Evolutionary conservation across 1,140 invertebrate genomes (phyloP).

Genomic region (Aphaenogaster floridana): DNA sequence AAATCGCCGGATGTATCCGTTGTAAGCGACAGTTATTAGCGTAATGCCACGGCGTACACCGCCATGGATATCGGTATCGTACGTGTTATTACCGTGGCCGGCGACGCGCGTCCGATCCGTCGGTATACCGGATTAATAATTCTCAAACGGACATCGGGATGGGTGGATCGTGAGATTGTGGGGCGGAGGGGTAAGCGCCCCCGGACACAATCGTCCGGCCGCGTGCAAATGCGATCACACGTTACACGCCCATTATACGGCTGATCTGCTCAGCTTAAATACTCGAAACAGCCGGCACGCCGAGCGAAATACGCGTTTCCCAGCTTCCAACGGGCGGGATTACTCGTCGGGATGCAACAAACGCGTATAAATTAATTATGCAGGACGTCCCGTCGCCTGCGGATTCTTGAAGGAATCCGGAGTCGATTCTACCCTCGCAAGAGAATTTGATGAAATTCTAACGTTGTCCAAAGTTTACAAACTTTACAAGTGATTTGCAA

Average conservation of each 20-base stretch:
- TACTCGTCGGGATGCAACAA: neutral
- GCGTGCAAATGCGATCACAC: constrained; percentile 49
- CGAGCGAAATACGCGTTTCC: neutral
- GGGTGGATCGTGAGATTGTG: neutral
- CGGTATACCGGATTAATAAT: constrained; percentile 50
- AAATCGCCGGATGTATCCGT: constrained; percentile 47
- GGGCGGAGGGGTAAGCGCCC: neutral
- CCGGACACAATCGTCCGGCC: constrained; percentile 32
- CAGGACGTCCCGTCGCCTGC: neutral
- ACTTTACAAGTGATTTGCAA: neutral
- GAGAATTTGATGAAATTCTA: neutral
- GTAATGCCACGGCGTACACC: constrained; percentile 28
- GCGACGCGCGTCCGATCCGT: constrained; percentile 52
- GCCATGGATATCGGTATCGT: constrained; percentile 16
- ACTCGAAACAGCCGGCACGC: constrained; percentile 42
- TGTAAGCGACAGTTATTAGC: constrained; percentile 50
- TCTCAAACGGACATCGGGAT: constrained; percentile 42
- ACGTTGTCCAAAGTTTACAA: neutral
- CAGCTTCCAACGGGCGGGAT: neutral
- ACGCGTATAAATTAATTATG: constrained; percentile 19
- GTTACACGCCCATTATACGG: constrained; percentile 35
- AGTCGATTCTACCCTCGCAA: neutral
- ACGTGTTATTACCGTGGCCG: constrained; percentile 45
- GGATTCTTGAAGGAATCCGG: neutral
- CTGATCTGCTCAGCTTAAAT: constrained; percentile 51